These are phyloP conservation scores for Maniola jurtina DNA, from an alignment of 1,140 invertebrate species.

Conservation along the genomic window DNA sequence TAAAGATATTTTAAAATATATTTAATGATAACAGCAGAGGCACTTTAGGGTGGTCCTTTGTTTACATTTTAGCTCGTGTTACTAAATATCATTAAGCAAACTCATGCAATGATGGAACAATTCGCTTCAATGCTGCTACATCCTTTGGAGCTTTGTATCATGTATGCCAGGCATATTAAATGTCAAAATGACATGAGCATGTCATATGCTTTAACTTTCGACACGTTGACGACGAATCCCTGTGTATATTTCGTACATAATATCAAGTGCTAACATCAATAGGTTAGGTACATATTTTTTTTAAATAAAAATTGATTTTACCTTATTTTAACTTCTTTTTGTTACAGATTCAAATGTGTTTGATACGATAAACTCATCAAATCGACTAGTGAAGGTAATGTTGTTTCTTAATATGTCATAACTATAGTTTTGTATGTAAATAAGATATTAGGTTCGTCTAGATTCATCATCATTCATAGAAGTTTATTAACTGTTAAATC, in stretches of 20 bases:
- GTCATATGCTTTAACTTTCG: neutral
- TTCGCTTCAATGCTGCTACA: constrained; percentile 22
- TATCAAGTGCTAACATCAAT: neutral
- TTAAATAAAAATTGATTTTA: neutral
- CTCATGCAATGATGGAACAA: constrained; percentile 18
- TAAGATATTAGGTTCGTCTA: too few species aligned
- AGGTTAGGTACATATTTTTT: neutral
- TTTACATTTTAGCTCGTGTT: constrained; percentile 14
- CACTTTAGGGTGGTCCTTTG: constrained; percentile 11
- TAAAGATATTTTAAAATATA: neutral
- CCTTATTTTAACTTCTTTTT: neutral
- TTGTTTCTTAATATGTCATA: neutral
- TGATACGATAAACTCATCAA: constrained; percentile 5
- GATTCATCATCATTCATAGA: too few species aligned
- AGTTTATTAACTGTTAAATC: too few species aligned
- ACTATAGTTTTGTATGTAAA: too few species aligned
- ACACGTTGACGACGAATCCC: neutral
- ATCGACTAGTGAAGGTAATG: constrained; percentile 14
- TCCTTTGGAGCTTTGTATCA: constrained; percentile 15
- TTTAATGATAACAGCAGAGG: constrained; percentile 3
- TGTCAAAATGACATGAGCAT: constrained; percentile 2
- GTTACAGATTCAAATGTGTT: constrained; percentile 23
- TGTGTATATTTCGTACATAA: too few species aligned
- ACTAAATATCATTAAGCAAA: constrained; percentile 26
- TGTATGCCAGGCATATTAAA: constrained; percentile 5